phyloP scores from a whole-genome alignment of 2,888 invertebrate species.

The Acrobasis repandana region DNA sequence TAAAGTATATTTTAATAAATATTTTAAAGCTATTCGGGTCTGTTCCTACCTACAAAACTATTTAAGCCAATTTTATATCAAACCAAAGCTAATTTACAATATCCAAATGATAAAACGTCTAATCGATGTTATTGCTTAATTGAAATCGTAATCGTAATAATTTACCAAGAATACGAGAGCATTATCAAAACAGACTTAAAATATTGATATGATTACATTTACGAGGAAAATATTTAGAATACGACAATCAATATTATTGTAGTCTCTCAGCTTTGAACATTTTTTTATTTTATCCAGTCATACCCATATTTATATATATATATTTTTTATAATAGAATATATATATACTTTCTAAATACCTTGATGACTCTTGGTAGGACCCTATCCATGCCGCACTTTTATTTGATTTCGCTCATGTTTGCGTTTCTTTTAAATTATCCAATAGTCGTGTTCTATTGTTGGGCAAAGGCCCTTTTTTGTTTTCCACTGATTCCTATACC shows the following conservation, averaged over 20 bases:
- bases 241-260: slow-evolving; percentile 23
- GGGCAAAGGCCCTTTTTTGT: too few relatives aligned
- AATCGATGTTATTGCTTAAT: slow-evolving; percentile 63
- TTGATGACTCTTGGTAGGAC: too few relatives aligned
- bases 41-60: background rate
- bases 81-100: background rate
- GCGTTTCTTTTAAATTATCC: too few relatives aligned
- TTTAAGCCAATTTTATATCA: background rate
- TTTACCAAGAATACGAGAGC: slow-evolving; percentile 33
- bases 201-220: slow-evolving; percentile 69
- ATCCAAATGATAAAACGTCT: slow-evolving; percentile 35
- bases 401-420: too few relatives aligned
- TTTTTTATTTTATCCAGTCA: background rate
- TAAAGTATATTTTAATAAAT: too few relatives aligned
- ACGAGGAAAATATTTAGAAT: slow-evolving; percentile 43
- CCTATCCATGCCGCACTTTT: too few relatives aligned
- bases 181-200: slow-evolving; percentile 50
- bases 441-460: too few relatives aligned
- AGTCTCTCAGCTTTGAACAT: slow-evolving; percentile 15
- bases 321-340: too few relatives aligned
- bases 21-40: background rate
- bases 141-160: slow-evolving; percentile 47
- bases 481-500: too few relatives aligned
- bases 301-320: too few relatives aligned
- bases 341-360: too few relatives aligned